Evolutionary conservation across 2,113 vertebrate genomes (phyloP), one percentile per base, ranked within the genome.

Genomic region (Balaenoptera acutorostrata): DNA sequence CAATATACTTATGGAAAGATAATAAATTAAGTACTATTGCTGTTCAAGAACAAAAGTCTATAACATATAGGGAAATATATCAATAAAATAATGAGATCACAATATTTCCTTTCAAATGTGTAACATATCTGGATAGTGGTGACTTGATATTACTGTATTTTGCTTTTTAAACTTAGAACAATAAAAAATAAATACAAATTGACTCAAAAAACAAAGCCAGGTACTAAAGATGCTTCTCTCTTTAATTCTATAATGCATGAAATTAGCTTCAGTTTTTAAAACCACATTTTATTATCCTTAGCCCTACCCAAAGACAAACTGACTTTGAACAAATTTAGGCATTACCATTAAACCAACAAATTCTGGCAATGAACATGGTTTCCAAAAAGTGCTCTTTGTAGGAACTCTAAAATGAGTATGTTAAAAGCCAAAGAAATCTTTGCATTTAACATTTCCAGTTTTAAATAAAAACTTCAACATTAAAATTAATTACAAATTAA

Each of bases 401-500:
- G 61, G 83, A 93, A 96, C 27, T 94, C 31, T 93, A 36, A 57
- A 82, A 97, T 72, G 11, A 88, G 52, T 31, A 91, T 31, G 27
- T 39, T 69, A 93, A 93, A 82, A 91, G 33, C 3, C 33, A 95
- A 87, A 96, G 63, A 69, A 63, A 95, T 83, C 29, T 88, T 90
- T 87, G 41, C 17, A 77, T 71, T 87, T 71, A 90, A 21, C 36
- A 77, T 55, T 96, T 92, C 17, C 13, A 95, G n/a, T 61, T 96
- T 86, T 80, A 93, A 71, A 94, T 71, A 72, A 75, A 88, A 97
- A 92, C 27, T 57, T 96, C 27, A 95, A n/a, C 66, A 88, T 90
- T 91, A 90, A 12, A 85, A 90, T 88, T 75, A 94, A 93, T 89
- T 91, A 92, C 27, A 90, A 83, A 95, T 91, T 96, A 93, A 69